These are phyloP conservation scores for Nyleta sp. DNA, from an alignment of 2,888 invertebrate species.

Conservation along the genomic window DNA sequence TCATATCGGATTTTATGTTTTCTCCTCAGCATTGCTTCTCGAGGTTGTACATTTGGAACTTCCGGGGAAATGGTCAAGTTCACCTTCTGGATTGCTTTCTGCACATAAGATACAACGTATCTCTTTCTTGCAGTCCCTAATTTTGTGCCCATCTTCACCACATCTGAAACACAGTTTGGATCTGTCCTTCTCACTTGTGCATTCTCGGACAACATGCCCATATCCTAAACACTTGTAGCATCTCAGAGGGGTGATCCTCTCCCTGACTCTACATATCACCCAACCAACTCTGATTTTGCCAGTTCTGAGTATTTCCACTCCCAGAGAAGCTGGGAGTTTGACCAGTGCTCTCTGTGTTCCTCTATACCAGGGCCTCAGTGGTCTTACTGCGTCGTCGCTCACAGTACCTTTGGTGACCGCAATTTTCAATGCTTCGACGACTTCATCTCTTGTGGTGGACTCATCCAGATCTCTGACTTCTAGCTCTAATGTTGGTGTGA, in stretches of 20 bases:
- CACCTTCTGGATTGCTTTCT: not conserved
- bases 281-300: slow-evolving; percentile 40
- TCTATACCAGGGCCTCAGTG: not conserved
- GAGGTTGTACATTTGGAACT: not conserved
- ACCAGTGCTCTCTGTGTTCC: not conserved
- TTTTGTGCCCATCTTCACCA: not conserved
- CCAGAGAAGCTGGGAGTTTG: not conserved
- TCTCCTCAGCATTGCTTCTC: not conserved
- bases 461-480: slow-evolving; percentile 1
- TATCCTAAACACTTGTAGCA: slow-evolving; percentile 55
- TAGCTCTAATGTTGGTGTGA: not conserved
- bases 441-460: not conserved
- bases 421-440: not conserved
- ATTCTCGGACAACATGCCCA: slow-evolving; percentile 46
- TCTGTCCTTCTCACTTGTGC: slow-evolving; percentile 11
- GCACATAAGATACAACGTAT: not conserved
- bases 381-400: not conserved
- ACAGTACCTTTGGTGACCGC: not conserved
- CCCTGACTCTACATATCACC: slow-evolving; percentile 47
- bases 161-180: not conserved
- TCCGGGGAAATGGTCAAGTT: not conserved
- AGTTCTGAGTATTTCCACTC: not conserved
- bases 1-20: not conserved
- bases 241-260: not conserved
- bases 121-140: not conserved